Evolutionary conservation across 2,113 vertebrate genomes (phyloP).

Genomic region (Sisor rabdophorus): DNA sequence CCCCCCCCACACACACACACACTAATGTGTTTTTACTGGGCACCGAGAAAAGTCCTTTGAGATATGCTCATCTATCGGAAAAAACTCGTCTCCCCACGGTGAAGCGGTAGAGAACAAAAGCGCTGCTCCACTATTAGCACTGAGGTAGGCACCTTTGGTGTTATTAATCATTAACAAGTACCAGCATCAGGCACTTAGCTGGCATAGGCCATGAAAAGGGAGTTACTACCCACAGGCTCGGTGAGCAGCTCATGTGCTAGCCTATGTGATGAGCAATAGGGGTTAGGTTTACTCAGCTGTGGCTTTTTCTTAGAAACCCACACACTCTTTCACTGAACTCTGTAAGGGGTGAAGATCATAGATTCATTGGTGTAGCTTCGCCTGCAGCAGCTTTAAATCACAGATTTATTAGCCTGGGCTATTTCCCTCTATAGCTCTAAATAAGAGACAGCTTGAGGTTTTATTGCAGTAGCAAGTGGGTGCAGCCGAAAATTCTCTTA

Average conservation of each 20-base stretch:
- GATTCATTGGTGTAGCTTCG: conserved; percentile 21
- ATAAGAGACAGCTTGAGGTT: conserved; percentile 10
- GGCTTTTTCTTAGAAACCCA: conserved; percentile 35
- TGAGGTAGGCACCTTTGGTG: conserved; percentile 29
- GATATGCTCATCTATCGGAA: background rate
- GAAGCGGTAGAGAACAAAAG: conserved; percentile 24
- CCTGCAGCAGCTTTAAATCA: conserved; percentile 28
- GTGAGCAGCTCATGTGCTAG: conserved; percentile 7
- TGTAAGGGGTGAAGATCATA: conserved; percentile 27
- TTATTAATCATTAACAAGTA: conserved; percentile 40
- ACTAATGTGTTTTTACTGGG: conserved; percentile 7
- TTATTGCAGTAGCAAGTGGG: conserved; percentile 25
- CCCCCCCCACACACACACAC: no score
- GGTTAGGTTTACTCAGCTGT: conserved; percentile 37
- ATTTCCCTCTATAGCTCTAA: conserved; percentile 4
- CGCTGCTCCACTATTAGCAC: conserved; percentile 23
- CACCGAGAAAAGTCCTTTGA: background rate
- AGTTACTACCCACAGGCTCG: conserved; percentile 25
- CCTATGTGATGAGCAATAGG: conserved; percentile 25
- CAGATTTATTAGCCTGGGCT: conserved; percentile 18
- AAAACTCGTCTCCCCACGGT: conserved; percentile 14
- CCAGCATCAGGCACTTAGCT: conserved; percentile 17
- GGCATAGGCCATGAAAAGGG: conserved; percentile 17
- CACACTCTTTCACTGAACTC: conserved; percentile 30
- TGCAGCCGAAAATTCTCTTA: conserved; percentile 22